phyloP scores from a whole-genome alignment of 1,140 invertebrate species.

The Eriosoma lanigerum region DNA sequence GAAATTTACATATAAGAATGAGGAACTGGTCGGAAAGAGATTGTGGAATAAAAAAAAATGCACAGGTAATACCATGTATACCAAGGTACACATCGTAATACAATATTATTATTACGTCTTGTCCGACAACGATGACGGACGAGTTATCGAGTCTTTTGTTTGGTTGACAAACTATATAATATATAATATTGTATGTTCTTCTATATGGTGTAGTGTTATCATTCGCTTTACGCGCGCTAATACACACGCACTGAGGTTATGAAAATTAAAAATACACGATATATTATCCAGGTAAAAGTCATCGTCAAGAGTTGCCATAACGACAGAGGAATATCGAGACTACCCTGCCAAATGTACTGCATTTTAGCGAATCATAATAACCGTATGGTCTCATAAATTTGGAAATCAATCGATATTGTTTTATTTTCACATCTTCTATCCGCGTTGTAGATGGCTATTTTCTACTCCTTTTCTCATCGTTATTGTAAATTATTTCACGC shows the following conservation, averaged over 20 bases:
- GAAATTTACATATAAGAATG: too few relatives aligned
- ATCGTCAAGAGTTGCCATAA: neutral
- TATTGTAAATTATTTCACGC: too few relatives aligned
- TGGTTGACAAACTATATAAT: conserved; percentile 18
- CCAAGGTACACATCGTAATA: neutral
- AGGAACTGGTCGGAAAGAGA: conserved; percentile 10
- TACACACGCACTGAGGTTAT: neutral
- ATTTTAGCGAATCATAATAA: neutral
- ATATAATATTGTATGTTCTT: neutral
- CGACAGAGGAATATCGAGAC: neutral
- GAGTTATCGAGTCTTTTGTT: conserved; percentile 9
- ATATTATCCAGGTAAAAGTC: neutral
- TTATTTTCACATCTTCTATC: too few relatives aligned
- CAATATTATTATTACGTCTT: neutral
- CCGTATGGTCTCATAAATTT: too few relatives aligned
- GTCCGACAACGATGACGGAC: neutral
- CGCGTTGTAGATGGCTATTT: too few relatives aligned
- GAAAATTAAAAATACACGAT: neutral
- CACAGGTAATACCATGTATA: too few relatives aligned
- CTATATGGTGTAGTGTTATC: neutral
- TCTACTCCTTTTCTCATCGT: too few relatives aligned
- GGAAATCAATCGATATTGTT: neutral
- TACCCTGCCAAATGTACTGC: too few relatives aligned
- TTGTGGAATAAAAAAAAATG: too few relatives aligned
- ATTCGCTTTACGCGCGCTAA: neutral